Evolutionary conservation across 1,140 invertebrate genomes (phyloP).

Genomic region (Tetramorium alpestre): DNA sequence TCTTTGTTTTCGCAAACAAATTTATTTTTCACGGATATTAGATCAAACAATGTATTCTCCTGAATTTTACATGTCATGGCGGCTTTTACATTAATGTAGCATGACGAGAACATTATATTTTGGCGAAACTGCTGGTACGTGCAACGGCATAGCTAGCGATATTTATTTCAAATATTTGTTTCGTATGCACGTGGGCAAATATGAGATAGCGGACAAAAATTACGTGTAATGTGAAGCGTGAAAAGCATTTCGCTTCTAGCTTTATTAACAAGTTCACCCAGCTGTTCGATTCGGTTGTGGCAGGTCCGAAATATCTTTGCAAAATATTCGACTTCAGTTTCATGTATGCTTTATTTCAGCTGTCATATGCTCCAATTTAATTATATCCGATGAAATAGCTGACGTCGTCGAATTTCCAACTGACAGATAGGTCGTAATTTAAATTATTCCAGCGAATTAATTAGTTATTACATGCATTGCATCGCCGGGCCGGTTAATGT

Average conservation of each 20-base stretch:
- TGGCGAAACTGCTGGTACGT: background rate
- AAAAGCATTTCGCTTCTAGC: slow-evolving; percentile 38
- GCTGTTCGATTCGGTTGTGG: background rate
- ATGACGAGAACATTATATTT: background rate
- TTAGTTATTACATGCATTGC: slow-evolving; percentile 46
- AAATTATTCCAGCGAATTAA: slow-evolving; percentile 54
- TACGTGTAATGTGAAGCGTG: background rate
- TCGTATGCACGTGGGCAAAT: background rate
- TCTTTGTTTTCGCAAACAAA: background rate
- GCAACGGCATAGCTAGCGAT: background rate
- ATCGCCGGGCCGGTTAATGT: slow-evolving; percentile 8
- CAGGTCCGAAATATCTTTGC: background rate
- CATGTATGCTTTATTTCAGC: background rate
- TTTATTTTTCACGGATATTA: slow-evolving; percentile 39
- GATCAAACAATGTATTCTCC: background rate
- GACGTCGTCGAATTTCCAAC: slow-evolving; percentile 38
- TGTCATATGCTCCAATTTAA: slow-evolving; percentile 33
- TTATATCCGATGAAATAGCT: slow-evolving; percentile 24
- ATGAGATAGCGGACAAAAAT: slow-evolving; percentile 10
- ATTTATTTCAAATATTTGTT: slow-evolving; percentile 57
- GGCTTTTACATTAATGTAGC: slow-evolving; percentile 15
- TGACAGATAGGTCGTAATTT: slow-evolving; percentile 49
- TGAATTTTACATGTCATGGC: slow-evolving; percentile 3
- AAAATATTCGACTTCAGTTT: slow-evolving; percentile 11
- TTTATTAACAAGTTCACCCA: slow-evolving; percentile 28